Evolutionary conservation across 2,888 invertebrate genomes (phyloP), one percentile per base, ranked within the genome.

Genomic region (Notodonta ziczac): DNA sequence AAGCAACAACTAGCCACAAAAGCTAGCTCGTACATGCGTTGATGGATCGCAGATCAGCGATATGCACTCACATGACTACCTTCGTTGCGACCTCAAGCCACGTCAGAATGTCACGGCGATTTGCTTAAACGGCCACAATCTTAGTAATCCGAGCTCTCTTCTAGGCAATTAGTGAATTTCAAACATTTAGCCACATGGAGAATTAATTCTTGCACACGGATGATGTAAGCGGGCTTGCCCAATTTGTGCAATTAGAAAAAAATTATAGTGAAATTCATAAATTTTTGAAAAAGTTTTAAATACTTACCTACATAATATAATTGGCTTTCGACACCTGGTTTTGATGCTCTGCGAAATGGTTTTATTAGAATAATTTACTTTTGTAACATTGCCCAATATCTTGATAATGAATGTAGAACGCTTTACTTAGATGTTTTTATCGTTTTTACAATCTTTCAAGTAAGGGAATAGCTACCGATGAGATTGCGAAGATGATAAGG

Each of bases 81-180:
- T 88, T 88, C 87, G 65, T 78, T 57, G 65, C 78, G 88, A 85
- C 90, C 90, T 89, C 81, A 84, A 72, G 69, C 72, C 74, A 73
- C 78, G 77, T 74, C 80, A 87, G 83, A 90, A 90, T 90, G 89
- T 89, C 90, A 89, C 81, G 87, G 87, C 81, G 81, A 85, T 82
- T 84, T 67, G 75, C 74, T 79, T 77, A 76, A 76, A 78, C 64
- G 67, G 70, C 72, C 65, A 71, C 68, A 65, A 69, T 69, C 74
- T 76, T 76, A 70, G 74, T 70, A 74, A 68, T 62, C 62, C 58
- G 72, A 69, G 68, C 65, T 70, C 63, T 75, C 65, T 65, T 69
- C 63, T 69, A 58, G 55, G 70, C 70, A 79, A 79, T 83, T 80
- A 78, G 69, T 63, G 56, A 77, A 78, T 72, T 73, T 73, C 62